Conservation (phyloP, 1,140 invertebrate genomes). For the Ctenoplectra terminalis region DNA sequence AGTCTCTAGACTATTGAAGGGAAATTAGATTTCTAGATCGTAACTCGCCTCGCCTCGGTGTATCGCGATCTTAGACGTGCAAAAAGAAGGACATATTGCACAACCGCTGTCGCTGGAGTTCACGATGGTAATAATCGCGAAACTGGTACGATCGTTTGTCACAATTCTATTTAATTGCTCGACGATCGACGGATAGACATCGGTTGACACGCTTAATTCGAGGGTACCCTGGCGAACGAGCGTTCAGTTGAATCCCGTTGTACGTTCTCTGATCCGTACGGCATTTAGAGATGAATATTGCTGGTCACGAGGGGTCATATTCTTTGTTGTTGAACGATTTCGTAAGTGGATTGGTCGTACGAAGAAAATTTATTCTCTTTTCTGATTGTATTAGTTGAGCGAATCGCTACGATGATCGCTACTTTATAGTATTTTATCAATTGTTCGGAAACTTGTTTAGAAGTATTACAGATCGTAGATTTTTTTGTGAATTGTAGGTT, state of each 20-base stretch:
- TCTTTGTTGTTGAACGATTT: neutral
- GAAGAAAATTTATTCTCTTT: neutral
- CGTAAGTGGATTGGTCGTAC: neutral
- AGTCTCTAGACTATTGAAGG: too few species aligned
- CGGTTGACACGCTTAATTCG: conserved; percentile 17
- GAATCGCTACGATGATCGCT: too few species aligned
- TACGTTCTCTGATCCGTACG: neutral
- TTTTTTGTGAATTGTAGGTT: too few species aligned
- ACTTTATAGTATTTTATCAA: too few species aligned
- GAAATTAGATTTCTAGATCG: conserved; percentile 35
- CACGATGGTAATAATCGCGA: conserved; percentile 32
- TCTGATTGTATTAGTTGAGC: too few species aligned
- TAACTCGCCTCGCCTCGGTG: conserved; percentile 2
- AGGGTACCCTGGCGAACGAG: neutral
- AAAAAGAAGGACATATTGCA: conserved; percentile 37
- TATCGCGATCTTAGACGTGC: conserved; percentile 8
- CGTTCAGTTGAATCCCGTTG: neutral
- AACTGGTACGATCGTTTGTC: conserved; percentile 22
- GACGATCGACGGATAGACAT: neutral
- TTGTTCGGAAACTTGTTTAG: too few species aligned
- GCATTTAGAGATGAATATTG: neutral
- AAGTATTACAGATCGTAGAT: too few species aligned
- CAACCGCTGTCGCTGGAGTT: neutral
- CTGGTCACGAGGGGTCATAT: neutral
- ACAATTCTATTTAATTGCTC: conserved; percentile 44